A percentile compares a stretch with the other conserved stretches of the same genome.
Conservation (phyloP, 2,113 vertebrate species). For the Ginglymostoma cirratum region DNA sequence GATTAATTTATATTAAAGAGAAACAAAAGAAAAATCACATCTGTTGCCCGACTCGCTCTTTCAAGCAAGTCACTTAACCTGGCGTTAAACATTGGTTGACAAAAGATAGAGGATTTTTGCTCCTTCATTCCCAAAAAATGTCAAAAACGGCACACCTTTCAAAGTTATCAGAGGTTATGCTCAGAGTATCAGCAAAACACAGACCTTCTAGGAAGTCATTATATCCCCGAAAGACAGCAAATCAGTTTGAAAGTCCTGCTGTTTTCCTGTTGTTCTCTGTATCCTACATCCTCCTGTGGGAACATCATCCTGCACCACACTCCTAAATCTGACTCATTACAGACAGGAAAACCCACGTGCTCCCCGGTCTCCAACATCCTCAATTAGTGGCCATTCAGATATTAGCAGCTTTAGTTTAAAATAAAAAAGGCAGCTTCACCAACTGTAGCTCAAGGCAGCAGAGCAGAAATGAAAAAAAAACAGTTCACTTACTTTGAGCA, state of each 20-base stretch:
- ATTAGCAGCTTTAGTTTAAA: not conserved
- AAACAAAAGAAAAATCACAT: not conserved
- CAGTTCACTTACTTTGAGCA: not conserved
- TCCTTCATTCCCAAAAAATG: not conserved
- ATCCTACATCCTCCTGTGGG: conserved; percentile 63
- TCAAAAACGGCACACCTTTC: conserved; percentile 1
- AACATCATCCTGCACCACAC: conserved; percentile 39
- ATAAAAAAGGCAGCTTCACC: not conserved
- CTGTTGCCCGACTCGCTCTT: not conserved
- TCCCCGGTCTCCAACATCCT: conserved; percentile 2
- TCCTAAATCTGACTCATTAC: conserved; percentile 33
- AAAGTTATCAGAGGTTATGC: not conserved
- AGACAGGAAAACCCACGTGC: conserved; percentile 31
- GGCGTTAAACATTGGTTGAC: not conserved
- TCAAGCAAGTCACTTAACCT: not conserved
- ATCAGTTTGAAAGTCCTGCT: conserved; percentile 48
- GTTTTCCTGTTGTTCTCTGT: conserved; percentile 74
- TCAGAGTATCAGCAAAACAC: not conserved
- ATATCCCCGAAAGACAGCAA: conserved; percentile 64
- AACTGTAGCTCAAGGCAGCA: not conserved
- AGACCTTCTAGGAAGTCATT: conserved; percentile 62
- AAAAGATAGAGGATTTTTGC: not conserved
- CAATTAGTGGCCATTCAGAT: conserved; percentile 27
- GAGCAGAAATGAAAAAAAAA: not conserved
- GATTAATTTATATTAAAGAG: not conserved